A percentile compares a stretch with the other conserved stretches of the same genome.
Evolutionary conservation across 2,113 vertebrate genomes (phyloP).

Genomic region (Marmota flaviventris): DNA sequence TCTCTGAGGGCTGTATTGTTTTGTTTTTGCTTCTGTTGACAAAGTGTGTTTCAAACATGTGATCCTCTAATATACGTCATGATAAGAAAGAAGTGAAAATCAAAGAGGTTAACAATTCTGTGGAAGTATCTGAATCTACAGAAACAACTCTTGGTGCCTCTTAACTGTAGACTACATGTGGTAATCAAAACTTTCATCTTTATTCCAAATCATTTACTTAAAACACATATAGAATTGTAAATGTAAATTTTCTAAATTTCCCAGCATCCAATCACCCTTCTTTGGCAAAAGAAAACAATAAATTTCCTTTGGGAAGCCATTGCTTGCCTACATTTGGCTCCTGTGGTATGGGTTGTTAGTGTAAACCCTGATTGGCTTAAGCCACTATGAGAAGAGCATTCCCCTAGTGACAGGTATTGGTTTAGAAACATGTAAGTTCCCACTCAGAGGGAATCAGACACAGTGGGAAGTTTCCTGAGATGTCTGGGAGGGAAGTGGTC

Average conservation of each 20-base stretch:
- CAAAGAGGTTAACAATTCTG: not conserved
- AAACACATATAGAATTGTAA: not conserved
- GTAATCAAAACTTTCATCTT: not conserved
- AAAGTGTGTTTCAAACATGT: not conserved
- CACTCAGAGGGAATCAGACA: not conserved
- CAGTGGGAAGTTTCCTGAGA: not conserved
- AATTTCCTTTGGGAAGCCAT: not conserved
- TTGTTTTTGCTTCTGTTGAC: slow-evolving; percentile 35
- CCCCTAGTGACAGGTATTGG: not conserved
- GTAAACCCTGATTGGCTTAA: not conserved
- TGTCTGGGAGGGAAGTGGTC: not conserved
- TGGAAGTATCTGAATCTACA: not conserved
- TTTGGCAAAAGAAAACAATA: not conserved
- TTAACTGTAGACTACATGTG: not conserved
- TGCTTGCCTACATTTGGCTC: not conserved
- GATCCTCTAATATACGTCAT: not conserved
- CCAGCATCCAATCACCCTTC: not conserved
- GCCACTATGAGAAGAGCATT: not conserved
- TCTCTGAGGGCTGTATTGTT: not conserved
- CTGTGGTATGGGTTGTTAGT: not conserved
- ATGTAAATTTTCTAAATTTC: not conserved
- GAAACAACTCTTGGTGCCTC: not conserved
- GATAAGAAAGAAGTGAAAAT: not conserved
- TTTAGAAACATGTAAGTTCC: not conserved
- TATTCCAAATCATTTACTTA: not conserved